phyloP scores from a whole-genome alignment of 2,888 invertebrate species.

The Hermaeophaga mercurialis region DNA sequence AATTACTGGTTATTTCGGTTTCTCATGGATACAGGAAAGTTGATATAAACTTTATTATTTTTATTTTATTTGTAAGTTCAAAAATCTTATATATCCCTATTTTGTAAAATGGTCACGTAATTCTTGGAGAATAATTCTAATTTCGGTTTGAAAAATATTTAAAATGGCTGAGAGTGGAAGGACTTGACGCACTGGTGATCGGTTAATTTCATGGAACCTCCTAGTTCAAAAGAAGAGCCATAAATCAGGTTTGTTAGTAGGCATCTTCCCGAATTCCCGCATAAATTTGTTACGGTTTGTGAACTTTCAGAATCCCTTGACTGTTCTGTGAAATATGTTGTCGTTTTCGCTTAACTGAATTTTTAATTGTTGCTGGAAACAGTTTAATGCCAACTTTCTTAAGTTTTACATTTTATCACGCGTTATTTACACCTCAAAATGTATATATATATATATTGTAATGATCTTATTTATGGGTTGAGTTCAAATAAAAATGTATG shows the following conservation, averaged over 20 bases:
- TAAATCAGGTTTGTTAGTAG: conserved; percentile 53
- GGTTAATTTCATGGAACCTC: conserved; percentile 30
- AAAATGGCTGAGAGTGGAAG: conserved; percentile 8
- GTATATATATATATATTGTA: too few relatives aligned
- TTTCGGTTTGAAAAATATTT: conserved; percentile 4
- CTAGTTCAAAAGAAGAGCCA: conserved; percentile 50
- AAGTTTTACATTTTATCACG: not conserved
- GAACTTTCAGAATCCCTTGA: conserved; percentile 45
- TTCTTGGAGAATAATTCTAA: too few relatives aligned
- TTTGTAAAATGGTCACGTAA: too few relatives aligned
- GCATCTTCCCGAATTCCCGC: conserved; percentile 51
- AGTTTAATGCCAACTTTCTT: conserved; percentile 14
- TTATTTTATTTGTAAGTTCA: too few relatives aligned
- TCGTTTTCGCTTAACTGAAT: conserved; percentile 26
- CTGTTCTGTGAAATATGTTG: conserved; percentile 43
- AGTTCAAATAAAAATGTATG: too few relatives aligned
- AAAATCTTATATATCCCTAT: too few relatives aligned
- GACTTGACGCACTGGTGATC: conserved; percentile 21
- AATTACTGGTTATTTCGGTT: too few relatives aligned
- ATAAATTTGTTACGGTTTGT: conserved; percentile 52
- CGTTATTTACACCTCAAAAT: too few relatives aligned
- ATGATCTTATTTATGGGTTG: too few relatives aligned
- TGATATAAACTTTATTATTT: too few relatives aligned
- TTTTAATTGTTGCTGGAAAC: conserved; percentile 27
- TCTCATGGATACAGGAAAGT: too few relatives aligned